These are phyloP conservation scores for Macropus fuliginosus DNA, from an alignment of 2,797 vertebrate genomes.

Conservation along the genomic window DNA sequence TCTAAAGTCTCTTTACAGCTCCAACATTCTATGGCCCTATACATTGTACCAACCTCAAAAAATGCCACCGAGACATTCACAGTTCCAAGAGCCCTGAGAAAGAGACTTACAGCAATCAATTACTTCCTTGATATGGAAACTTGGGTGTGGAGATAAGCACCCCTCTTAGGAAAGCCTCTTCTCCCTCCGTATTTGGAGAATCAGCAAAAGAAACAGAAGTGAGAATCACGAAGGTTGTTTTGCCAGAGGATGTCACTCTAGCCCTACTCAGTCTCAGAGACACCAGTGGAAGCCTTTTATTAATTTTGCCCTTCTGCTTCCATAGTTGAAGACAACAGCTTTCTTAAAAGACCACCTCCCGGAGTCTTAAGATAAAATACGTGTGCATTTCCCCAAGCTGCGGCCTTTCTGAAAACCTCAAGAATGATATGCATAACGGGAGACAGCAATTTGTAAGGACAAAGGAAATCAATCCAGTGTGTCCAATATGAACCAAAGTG, in stretches of 20 bases:
- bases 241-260: conserved; percentile 77
- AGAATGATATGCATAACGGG: background rate
- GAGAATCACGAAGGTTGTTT: background rate
- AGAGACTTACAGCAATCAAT: background rate
- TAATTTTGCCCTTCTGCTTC: background rate
- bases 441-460: conserved; percentile 22
- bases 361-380: conserved; percentile 16
- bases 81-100: background rate
- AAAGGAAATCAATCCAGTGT: conserved; percentile 10
- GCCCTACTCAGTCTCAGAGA: background rate
- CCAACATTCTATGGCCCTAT: background rate
- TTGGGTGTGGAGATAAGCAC: background rate
- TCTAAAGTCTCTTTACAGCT: background rate
- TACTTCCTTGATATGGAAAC: background rate
- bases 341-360: conserved; percentile 16
- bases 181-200: background rate
- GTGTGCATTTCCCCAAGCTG: background rate
- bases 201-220: background rate
- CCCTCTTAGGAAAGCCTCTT: background rate
- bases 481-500: background rate
- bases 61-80: background rate
- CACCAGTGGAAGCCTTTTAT: background rate
- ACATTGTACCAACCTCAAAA: conserved; percentile 10
- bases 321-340: conserved; percentile 6
- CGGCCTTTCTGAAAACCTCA: conserved; percentile 21